Evolutionary conservation across 2,113 vertebrate species (phyloP).

Genomic region (Pelvicachromis taeniatus): DNA sequence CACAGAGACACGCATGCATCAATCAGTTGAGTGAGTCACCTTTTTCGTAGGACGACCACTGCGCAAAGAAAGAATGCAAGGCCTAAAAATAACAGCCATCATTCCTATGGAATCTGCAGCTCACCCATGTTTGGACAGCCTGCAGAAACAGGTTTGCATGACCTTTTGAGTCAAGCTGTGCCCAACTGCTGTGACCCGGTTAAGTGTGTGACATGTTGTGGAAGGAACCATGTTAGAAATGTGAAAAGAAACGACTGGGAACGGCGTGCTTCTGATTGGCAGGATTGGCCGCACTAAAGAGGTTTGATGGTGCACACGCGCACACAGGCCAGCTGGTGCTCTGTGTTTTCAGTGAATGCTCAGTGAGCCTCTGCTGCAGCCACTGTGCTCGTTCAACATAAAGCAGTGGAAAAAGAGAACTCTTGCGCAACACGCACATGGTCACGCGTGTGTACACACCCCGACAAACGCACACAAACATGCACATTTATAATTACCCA

Average conservation of each 20-base stretch:
- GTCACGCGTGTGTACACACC: background rate
- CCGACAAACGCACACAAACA: constrained; percentile 16
- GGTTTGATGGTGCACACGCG: background rate
- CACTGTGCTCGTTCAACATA: constrained; percentile 27
- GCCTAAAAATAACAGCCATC: constrained; percentile 63
- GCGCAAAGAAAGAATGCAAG: constrained; percentile 47
- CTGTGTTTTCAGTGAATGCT: constrained; percentile 21
- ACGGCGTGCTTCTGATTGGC: constrained; percentile 42
- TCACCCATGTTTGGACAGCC: constrained; percentile 42
- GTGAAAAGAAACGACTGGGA: constrained; percentile 16
- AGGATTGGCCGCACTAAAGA: background rate
- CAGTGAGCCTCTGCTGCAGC: constrained; percentile 11
- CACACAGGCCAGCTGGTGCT: constrained; percentile 28
- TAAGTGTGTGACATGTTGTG: constrained; percentile 17
- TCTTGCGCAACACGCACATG: constrained; percentile 46
- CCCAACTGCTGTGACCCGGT: constrained; percentile 9
- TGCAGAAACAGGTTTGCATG: constrained; percentile 33
- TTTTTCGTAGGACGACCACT: constrained; percentile 50
- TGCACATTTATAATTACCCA: constrained; percentile 18
- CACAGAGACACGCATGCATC: constrained; percentile 36
- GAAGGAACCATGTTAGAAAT: constrained; percentile 4
- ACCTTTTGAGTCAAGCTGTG: constrained; percentile 31
- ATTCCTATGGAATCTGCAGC: constrained; percentile 48
- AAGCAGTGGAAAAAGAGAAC: constrained; percentile 31
- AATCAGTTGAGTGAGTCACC: constrained; percentile 61